Conservation (phyloP, 2,113 vertebrate species). For the Abramis brama region DNA sequence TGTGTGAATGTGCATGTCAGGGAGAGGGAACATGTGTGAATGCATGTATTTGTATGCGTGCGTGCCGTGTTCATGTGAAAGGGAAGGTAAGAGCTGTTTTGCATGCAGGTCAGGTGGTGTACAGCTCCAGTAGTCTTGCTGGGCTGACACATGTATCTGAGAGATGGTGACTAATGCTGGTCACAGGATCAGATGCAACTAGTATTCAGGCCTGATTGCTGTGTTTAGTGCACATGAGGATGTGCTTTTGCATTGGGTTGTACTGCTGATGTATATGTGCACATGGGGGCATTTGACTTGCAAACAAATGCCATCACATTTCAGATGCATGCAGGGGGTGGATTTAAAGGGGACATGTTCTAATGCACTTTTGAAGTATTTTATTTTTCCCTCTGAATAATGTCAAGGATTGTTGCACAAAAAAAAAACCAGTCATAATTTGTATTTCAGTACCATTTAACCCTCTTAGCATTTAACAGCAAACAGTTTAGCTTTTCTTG, state of each 20-base stretch:
- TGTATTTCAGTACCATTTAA: neutral
- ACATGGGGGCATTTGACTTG: constrained; percentile 11
- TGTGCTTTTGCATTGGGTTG: neutral
- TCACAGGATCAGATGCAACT: constrained; percentile 31
- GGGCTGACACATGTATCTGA: constrained; percentile 52
- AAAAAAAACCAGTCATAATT: neutral
- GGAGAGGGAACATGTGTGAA: constrained; percentile 30
- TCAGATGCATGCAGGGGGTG: neutral
- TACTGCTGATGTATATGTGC: neutral
- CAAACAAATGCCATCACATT: constrained; percentile 7
- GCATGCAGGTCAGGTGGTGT: constrained; percentile 78
- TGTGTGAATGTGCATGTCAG: constrained; percentile 39
- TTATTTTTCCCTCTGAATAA: neutral
- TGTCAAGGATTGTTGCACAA: neutral
- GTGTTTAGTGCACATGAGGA: neutral
- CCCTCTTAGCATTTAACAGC: neutral
- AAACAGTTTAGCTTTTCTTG: neutral
- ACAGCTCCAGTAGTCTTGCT: constrained; percentile 50
- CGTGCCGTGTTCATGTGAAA: constrained; percentile 23
- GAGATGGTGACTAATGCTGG: constrained; percentile 45
- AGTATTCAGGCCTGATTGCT: neutral
- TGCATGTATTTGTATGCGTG: constrained; percentile 20
- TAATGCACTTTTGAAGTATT: neutral
- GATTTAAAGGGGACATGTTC: neutral
- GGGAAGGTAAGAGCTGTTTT: constrained; percentile 68